phyloP scores from a whole-genome alignment of 2,888 invertebrate species.

The Thymelicus lineola region DNA sequence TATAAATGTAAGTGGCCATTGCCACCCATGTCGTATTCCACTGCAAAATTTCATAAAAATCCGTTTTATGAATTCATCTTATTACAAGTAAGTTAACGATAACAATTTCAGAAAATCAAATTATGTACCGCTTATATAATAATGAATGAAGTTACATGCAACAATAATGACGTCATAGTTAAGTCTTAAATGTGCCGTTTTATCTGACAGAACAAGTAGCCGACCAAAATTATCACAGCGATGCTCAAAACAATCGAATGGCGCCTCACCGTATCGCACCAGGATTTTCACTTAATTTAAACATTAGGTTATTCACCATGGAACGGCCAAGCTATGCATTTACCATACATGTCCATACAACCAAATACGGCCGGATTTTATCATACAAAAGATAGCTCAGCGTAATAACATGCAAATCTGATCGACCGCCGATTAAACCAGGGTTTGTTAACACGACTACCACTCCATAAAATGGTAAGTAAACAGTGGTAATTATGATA shows the following conservation, averaged over 20 bases:
- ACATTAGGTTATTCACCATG: slow-evolving; percentile 16
- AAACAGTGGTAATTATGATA: slow-evolving; percentile 39
- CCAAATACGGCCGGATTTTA: slow-evolving; percentile 43
- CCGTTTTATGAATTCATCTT: too few species aligned
- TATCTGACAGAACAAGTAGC: too few species aligned
- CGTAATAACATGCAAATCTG: slow-evolving; percentile 48
- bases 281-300: slow-evolving; percentile 26
- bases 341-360: slow-evolving; percentile 28
- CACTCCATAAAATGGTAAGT: slow-evolving; percentile 29
- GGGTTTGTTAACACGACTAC: slow-evolving; percentile 46
- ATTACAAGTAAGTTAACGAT: too few species aligned
- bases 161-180: too few species aligned
- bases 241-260: not conserved
- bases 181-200: too few species aligned
- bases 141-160: too few species aligned
- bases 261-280: slow-evolving; percentile 16
- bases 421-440: slow-evolving; percentile 44
- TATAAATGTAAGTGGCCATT: too few species aligned
- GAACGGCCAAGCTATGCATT: slow-evolving; percentile 25
- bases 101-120: too few species aligned
- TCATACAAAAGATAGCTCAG: slow-evolving; percentile 50
- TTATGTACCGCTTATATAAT: too few species aligned
- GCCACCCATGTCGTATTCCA: too few species aligned
- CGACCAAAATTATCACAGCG: too few species aligned
- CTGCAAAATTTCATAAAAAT: too few species aligned